A percentile compares a stretch with the other conserved stretches of the same genome.
Conservation (phyloP, 2,888 invertebrate genomes). For the Malthinus seriepunctatus region DNA sequence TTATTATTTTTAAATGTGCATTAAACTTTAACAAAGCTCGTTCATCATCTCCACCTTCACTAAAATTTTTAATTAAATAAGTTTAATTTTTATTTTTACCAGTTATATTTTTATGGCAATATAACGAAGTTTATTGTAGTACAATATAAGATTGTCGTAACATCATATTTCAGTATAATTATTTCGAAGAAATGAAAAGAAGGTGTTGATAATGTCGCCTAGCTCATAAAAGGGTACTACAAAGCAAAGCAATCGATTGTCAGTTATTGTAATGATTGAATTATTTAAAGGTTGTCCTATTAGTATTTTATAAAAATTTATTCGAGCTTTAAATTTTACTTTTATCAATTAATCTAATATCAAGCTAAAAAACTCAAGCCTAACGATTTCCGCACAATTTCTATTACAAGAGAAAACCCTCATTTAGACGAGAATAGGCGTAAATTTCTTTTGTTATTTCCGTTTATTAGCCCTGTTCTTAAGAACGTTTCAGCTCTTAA, state of each 20-base stretch:
- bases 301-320: too few relatives aligned
- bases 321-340: constrained; percentile 1
- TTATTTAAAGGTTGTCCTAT: too few relatives aligned
- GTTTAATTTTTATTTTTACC: too few relatives aligned
- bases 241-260: too few relatives aligned
- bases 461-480: constrained; percentile 30
- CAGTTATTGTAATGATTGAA: too few relatives aligned
- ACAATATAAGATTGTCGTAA: too few relatives aligned
- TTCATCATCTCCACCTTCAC: too few relatives aligned
- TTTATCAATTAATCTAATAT: constrained; percentile 25
- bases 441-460: constrained; percentile 32
- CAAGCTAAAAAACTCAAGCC: constrained; percentile 26
- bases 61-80: too few relatives aligned
- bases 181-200: constrained; percentile 18
- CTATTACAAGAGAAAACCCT: constrained; percentile 30
- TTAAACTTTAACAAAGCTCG: too few relatives aligned
- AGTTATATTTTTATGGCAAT: too few relatives aligned
- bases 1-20: too few relatives aligned
- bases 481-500: constrained; percentile 27
- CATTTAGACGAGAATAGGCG: constrained; percentile 29
- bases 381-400: constrained; percentile 31
- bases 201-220: constrained; percentile 16
- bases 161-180: constrained; percentile 6
- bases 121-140: too few relatives aligned
- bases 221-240: constrained; percentile 21